These are phyloP conservation scores for Prunella himalayana DNA, from an alignment of 2,113 vertebrate genomes.

Conservation along the genomic window DNA sequence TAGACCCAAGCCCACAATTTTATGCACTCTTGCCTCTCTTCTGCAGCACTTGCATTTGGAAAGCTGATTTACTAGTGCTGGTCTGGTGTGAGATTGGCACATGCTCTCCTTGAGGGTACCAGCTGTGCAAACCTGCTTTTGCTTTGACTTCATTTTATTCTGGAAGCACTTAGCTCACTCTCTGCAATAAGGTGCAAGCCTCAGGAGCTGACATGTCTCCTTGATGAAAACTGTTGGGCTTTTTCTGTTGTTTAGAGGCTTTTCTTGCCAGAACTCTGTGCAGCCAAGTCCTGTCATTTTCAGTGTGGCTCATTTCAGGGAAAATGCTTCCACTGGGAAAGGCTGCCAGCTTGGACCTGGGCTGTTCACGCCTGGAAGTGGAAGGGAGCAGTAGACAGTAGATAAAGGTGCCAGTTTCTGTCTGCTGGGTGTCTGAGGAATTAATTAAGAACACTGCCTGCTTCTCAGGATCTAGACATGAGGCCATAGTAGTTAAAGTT, in stretches of 20 bases:
- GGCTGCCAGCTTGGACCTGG: not conserved
- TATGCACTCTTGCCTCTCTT: not conserved
- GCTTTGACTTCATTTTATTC: not conserved
- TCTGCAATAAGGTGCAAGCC: not conserved
- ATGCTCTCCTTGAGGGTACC: not conserved
- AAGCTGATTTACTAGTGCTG: not conserved
- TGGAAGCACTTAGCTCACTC: not conserved
- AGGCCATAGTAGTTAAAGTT: not conserved
- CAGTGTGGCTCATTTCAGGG: not conserved
- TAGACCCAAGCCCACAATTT: not conserved
- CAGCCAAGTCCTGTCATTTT: not conserved
- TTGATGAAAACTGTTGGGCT: not conserved
- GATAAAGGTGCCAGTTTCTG: slow-evolving; percentile 35
- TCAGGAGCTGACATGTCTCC: not conserved
- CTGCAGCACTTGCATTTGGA: not conserved
- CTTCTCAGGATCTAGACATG: not conserved
- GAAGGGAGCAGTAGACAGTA: not conserved
- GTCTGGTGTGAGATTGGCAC: not conserved
- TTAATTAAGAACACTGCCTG: slow-evolving; percentile 13
- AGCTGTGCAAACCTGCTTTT: not conserved
- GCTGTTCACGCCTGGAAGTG: not conserved
- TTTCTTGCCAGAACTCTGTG: not conserved
- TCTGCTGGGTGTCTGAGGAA: slow-evolving; percentile 33
- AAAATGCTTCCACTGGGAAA: not conserved
- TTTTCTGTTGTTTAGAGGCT: not conserved